Evolutionary conservation across 2,797 vertebrate species (phyloP).

Genomic region (Trachurus trachurus): DNA sequence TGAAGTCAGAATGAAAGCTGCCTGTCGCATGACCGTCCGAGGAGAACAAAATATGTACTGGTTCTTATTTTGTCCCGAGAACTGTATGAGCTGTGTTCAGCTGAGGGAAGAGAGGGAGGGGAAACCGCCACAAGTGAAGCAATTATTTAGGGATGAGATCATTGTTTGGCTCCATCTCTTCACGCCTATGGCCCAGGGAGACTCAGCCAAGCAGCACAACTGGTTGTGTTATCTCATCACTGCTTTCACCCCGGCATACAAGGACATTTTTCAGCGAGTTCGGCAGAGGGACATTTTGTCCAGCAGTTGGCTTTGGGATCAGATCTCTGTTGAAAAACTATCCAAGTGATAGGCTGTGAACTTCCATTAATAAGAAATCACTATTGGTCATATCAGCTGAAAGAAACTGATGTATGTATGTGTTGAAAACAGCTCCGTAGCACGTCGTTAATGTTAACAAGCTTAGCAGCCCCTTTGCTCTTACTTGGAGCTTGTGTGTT

Average conservation of each 20-base stretch:
- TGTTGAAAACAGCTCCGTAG: conserved; percentile 56
- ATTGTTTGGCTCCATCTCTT: conserved; percentile 89
- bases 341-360: conserved; percentile 39
- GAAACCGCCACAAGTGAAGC: conserved; percentile 85
- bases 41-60: conserved; percentile 72
- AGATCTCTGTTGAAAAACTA: conserved; percentile 25
- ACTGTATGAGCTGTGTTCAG: conserved; percentile 76
- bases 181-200: conserved; percentile 86
- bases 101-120: conserved; percentile 71
- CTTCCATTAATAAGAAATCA: conserved; percentile 51
- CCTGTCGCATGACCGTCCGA: conserved; percentile 67
- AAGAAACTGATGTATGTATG: conserved; percentile 56
- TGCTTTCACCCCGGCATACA: conserved; percentile 61
- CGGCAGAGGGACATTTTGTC: conserved; percentile 64
- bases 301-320: conserved; percentile 53
- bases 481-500: conserved; percentile 28
- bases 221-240: conserved; percentile 83
- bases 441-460: conserved; percentile 68
- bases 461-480: conserved; percentile 48
- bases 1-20: conserved; percentile 63
- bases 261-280: conserved; percentile 67
- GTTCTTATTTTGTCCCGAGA: conserved; percentile 77
- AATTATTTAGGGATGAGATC: conserved; percentile 90
- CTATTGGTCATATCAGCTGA: conserved; percentile 52
- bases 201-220: conserved; percentile 81